These are phyloP conservation scores for Caenorhabditis uteleia DNA, from an alignment of 2,888 invertebrate genomes.

Conservation along the genomic window DNA sequence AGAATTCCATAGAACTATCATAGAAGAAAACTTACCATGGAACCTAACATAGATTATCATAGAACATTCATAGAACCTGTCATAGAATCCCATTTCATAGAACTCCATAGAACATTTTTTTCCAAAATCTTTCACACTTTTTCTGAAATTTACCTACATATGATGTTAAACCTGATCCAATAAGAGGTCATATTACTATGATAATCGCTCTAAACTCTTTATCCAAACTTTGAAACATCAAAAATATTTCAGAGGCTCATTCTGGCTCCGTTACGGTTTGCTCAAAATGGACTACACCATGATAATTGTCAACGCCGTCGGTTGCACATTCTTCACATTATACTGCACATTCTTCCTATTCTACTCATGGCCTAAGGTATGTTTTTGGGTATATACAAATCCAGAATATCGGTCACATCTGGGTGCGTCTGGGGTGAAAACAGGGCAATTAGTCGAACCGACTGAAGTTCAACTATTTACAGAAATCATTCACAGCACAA, in stretches of 20 bases:
- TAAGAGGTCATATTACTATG: neutral
- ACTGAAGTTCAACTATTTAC: conserved; percentile 19
- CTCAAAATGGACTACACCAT: conserved; percentile 79
- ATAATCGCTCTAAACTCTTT: neutral
- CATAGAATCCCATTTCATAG: too few species aligned
- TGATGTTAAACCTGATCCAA: too few species aligned
- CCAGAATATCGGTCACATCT: neutral
- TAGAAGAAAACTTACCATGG: too few species aligned
- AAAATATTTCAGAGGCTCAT: conserved; percentile 76
- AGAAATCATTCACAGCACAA: conserved; percentile 45
- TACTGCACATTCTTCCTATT: conserved; percentile 80
- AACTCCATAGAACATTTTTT: too few species aligned
- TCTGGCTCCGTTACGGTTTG: conserved; percentile 84
- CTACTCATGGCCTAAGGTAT: conserved; percentile 79
- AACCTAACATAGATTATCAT: too few species aligned
- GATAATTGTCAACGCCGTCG: conserved; percentile 81
- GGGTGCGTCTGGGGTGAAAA: too few species aligned
- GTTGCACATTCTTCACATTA: conserved; percentile 77
- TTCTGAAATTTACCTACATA: too few species aligned
- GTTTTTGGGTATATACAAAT: conserved; percentile 1
- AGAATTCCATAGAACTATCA: too few species aligned
- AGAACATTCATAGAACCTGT: too few species aligned
- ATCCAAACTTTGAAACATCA: conserved; percentile 5
- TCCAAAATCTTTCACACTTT: too few species aligned
- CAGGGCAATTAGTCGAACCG: too few species aligned